These are phyloP conservation scores for Otocyon megalotis DNA, from an alignment of 2,113 vertebrate species.

Conservation along the genomic window DNA sequence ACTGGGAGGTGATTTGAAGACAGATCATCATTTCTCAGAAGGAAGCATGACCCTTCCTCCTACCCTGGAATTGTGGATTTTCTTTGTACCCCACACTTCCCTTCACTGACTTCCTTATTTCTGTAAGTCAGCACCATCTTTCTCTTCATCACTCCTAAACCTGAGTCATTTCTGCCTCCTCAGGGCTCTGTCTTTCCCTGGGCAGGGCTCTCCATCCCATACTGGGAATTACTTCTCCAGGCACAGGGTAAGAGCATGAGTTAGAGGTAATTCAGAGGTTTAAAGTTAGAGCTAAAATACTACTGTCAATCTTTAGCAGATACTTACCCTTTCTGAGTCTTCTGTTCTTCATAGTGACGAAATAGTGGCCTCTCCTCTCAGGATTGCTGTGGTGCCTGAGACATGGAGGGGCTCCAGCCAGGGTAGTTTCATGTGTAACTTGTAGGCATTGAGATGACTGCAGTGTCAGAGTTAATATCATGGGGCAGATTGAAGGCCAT, in stretches of 20 bases:
- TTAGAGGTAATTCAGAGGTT: not conserved
- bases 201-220: no score
- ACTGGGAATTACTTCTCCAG: not conserved
- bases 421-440: not conserved
- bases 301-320: not conserved
- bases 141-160: not conserved
- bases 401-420: not conserved
- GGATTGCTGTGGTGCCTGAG: not conserved
- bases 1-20: rapidly evolving
- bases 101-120: not conserved
- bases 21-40: rapidly evolving
- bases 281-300: not conserved
- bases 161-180: not conserved
- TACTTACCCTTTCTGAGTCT: not conserved
- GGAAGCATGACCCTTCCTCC: not conserved
- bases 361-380: not conserved
- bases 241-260: not conserved
- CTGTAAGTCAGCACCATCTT: not conserved
- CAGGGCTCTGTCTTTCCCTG: not conserved
- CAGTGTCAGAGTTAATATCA: not conserved
- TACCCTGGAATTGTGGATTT: not conserved
- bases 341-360: not conserved
- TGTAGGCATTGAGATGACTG: not conserved
- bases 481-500: not conserved
- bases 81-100: not conserved